These are phyloP conservation scores for Cepphus grylle DNA, from an alignment of 2,113 vertebrate species.

Conservation along the genomic window DNA sequence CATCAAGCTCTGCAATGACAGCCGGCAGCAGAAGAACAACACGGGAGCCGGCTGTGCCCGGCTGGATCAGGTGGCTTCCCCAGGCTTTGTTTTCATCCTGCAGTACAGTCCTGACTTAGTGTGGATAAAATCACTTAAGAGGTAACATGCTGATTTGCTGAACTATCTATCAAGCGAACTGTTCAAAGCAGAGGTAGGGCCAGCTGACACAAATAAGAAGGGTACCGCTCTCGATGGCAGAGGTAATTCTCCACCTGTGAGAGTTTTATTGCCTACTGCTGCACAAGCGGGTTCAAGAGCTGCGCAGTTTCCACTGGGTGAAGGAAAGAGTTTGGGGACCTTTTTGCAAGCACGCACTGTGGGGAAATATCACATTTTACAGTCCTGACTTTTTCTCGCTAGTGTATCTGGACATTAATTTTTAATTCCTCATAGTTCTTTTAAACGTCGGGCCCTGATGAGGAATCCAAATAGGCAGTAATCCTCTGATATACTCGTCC, in stretches of 20 bases:
- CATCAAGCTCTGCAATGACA: not conserved
- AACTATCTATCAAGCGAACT: not conserved
- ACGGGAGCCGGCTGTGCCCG: not conserved
- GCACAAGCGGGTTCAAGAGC: not conserved
- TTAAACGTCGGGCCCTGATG: not conserved
- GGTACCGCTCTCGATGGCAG: not conserved
- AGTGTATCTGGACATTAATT: not conserved
- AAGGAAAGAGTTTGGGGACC: not conserved
- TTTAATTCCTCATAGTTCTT: not conserved
- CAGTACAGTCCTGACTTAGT: not conserved
- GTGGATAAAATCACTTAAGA: constrained; percentile 21
- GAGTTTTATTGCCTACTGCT: not conserved
- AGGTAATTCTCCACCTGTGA: not conserved
- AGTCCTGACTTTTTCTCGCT: not conserved
- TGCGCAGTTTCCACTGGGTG: not conserved
- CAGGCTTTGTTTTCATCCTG: not conserved
- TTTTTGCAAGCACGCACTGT: not conserved
- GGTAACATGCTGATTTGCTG: constrained; percentile 18
- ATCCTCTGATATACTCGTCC: not conserved
- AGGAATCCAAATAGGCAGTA: not conserved
- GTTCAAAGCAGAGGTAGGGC: not conserved
- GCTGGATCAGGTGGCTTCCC: not conserved
- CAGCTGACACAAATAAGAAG: not conserved
- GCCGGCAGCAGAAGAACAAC: not conserved
- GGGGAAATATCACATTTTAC: not conserved